These are phyloP conservation scores for Neofelis nebulosa DNA, from an alignment of 2,113 vertebrate genomes.

Conservation along the genomic window DNA sequence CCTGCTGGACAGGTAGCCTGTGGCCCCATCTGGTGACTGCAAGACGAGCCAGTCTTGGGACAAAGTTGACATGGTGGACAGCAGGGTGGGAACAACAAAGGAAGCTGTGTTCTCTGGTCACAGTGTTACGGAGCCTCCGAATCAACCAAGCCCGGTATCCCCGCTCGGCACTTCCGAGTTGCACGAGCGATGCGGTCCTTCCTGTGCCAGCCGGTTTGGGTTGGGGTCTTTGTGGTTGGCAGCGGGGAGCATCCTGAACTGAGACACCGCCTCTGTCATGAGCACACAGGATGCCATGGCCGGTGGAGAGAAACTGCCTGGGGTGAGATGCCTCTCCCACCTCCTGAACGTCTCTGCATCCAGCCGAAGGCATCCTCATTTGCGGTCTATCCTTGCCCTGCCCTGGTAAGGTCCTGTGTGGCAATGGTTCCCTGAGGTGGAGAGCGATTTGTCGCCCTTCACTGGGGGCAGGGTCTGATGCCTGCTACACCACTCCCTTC, in stretches of 20 bases:
- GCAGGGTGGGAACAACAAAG: not conserved
- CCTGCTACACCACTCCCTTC: not conserved
- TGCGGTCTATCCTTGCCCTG: too few species aligned
- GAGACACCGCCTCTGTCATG: not conserved
- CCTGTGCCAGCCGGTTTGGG: not conserved
- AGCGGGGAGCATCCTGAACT: not conserved
- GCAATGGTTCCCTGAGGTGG: not conserved
- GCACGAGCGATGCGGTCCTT: not conserved
- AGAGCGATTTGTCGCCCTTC: not conserved
- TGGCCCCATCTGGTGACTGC: not conserved
- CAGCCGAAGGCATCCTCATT: not conserved
- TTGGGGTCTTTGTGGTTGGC: not conserved
- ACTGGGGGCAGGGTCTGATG: not conserved
- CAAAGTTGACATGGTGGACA: not conserved
- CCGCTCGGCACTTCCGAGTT: too few species aligned
- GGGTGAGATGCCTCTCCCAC: too few species aligned
- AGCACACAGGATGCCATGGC: not conserved
- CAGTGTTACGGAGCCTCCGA: not conserved
- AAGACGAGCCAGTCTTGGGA: not conserved
- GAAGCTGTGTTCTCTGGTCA: not conserved
- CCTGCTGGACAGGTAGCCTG: not conserved
- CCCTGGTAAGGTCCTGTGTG: rapidly evolving
- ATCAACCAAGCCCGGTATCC: not conserved
- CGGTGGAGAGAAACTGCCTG: not conserved
- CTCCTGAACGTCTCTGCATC: not conserved